These are phyloP conservation scores for Ameiurus melas DNA, from an alignment of 2,113 vertebrate genomes.

Conservation along the genomic window DNA sequence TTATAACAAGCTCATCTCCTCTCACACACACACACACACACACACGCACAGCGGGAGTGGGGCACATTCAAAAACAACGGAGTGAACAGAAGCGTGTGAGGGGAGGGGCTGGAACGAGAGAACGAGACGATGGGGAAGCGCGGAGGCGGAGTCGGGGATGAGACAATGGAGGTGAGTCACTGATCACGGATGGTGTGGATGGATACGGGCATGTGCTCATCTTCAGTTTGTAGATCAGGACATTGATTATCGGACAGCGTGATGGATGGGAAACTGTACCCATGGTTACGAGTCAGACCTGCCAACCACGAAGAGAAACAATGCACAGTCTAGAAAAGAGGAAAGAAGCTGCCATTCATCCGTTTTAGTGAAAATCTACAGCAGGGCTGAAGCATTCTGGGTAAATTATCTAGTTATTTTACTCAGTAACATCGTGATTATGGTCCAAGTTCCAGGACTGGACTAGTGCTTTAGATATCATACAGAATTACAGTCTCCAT, in stretches of 20 bases:
- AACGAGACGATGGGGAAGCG: constrained; percentile 61
- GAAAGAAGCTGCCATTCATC: background rate
- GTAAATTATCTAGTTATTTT: background rate
- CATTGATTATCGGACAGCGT: background rate
- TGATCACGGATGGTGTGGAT: background rate
- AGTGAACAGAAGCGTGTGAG: constrained; percentile 52
- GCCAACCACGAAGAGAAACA: background rate
- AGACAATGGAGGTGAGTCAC: constrained; percentile 16
- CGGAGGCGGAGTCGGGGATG: constrained; percentile 48
- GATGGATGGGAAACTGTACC: background rate
- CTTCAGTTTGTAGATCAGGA: background rate
- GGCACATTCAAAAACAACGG: constrained; percentile 60
- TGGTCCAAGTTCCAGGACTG: background rate
- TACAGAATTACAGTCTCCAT: background rate
- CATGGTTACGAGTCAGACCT: constrained; percentile 5
- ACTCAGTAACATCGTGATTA: background rate
- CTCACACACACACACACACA: constrained; percentile 12
- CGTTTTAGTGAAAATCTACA: background rate
- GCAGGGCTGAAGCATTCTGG: background rate
- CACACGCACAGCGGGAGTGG: constrained; percentile 64
- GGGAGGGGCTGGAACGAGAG: constrained; percentile 48
- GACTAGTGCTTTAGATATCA: background rate
- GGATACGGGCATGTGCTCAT: background rate
- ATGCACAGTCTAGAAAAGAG: background rate
- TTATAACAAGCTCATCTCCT: constrained; percentile 29